Conservation (phyloP, 2,797 vertebrate genomes). For the Cyprinella venusta region DNA sequence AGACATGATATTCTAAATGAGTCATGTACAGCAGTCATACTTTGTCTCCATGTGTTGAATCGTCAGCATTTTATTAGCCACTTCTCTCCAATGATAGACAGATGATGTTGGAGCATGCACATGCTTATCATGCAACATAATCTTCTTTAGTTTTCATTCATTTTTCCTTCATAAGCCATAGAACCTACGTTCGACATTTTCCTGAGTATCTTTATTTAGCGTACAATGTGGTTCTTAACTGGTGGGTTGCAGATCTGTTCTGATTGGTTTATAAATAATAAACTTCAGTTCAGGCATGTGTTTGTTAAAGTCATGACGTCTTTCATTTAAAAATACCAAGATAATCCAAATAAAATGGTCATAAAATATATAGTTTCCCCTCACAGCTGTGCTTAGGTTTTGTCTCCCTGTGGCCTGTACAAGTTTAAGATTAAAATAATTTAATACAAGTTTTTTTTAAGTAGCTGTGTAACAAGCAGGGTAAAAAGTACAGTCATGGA, state of each 20-base stretch:
- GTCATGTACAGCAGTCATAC: not conserved
- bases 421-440: not conserved
- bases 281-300: not conserved
- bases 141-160: not conserved
- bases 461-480: conserved; percentile 9
- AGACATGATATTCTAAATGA: not conserved
- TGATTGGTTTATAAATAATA: not conserved
- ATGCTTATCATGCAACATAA: too few species aligned
- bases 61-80: not conserved
- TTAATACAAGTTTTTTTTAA: not conserved
- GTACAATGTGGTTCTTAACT: not conserved
- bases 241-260: not conserved
- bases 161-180: not conserved
- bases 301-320: not conserved
- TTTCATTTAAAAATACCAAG: not conserved
- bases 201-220: not conserved
- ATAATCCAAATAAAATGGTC: not conserved
- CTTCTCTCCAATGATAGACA: not conserved
- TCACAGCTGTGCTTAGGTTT: conserved; percentile 1
- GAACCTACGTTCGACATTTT: not conserved
- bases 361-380: not conserved
- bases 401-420: conserved; percentile 5
- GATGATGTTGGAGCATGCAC: not conserved
- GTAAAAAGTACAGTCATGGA: conserved; percentile 3
- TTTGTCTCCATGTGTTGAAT: not conserved